phyloP scores from a whole-genome alignment of 2,113 vertebrate species.

The Rhodinocichla rosea region DNA sequence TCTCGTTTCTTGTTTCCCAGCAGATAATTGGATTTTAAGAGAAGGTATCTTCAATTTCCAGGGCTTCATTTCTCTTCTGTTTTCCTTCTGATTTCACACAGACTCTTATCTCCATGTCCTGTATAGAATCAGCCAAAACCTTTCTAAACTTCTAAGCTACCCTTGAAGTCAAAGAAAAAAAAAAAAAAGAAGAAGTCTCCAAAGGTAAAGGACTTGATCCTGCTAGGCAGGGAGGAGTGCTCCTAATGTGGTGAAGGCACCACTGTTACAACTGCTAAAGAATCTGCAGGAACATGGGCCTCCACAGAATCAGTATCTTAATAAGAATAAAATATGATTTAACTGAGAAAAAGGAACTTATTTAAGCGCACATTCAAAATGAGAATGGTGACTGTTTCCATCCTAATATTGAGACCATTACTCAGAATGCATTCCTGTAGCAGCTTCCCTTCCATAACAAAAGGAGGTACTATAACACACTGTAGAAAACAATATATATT shows the following conservation, averaged over 20 bases:
- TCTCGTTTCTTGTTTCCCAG: neutral
- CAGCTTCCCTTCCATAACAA: neutral
- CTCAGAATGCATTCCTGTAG: neutral
- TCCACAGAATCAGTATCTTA: neutral
- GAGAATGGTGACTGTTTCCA: neutral
- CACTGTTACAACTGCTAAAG: neutral
- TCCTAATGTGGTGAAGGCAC: neutral
- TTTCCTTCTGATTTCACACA: neutral
- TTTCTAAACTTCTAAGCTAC: neutral
- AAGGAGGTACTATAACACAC: neutral
- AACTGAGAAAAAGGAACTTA: neutral
- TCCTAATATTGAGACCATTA: neutral
- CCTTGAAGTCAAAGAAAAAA: neutral
- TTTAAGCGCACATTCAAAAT: neutral
- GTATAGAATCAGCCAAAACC: neutral
- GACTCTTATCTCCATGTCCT: neutral
- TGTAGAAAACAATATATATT: neutral
- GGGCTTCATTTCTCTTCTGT: conserved; percentile 3
- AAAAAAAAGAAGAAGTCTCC: neutral
- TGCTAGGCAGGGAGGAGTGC: neutral
- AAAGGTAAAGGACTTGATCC: neutral
- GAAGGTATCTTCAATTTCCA: neutral
- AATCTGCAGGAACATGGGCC: neutral
- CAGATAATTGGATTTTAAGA: conserved; percentile 44
- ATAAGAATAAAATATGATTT: neutral